Conservation (phyloP, 2,888 invertebrate genomes). For the Trilocha varians region DNA sequence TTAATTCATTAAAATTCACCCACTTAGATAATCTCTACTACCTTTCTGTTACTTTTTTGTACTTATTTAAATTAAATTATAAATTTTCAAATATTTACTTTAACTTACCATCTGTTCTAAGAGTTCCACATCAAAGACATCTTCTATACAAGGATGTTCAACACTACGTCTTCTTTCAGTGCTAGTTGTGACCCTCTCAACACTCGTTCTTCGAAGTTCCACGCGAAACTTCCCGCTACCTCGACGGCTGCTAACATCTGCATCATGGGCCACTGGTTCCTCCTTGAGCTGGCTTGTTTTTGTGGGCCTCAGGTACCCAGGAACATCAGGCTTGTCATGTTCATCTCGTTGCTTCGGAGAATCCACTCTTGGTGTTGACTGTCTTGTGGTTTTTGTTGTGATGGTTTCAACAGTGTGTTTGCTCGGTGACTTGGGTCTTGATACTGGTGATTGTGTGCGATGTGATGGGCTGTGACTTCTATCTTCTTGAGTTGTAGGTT, state of each 20-base stretch:
- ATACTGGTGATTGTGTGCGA: slow-evolving; percentile 31
- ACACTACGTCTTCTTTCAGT: slow-evolving; percentile 62
- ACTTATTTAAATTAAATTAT: neutral
- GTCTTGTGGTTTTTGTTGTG: slow-evolving; percentile 33
- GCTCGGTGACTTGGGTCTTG: slow-evolving; percentile 37
- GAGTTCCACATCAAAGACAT: slow-evolving; percentile 79
- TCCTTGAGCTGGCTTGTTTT: slow-evolving; percentile 55
- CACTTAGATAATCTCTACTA: too few relatives aligned
- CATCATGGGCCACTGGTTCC: slow-evolving; percentile 44
- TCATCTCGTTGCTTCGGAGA: slow-evolving; percentile 32
- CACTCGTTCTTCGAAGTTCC: slow-evolving; percentile 74
- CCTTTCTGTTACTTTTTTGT: too few relatives aligned
- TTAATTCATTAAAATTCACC: too few relatives aligned
- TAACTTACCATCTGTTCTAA: slow-evolving; percentile 80
- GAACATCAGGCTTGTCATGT: slow-evolving; percentile 35
- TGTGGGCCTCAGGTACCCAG: slow-evolving; percentile 50
- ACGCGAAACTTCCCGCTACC: slow-evolving; percentile 79
- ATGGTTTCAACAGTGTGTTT: slow-evolving; percentile 30
- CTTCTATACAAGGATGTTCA: slow-evolving; percentile 77
- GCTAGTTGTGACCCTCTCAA: slow-evolving; percentile 59
- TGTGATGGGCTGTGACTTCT: slow-evolving; percentile 33
- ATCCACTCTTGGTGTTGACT: slow-evolving; percentile 30
- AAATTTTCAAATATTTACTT: slow-evolving; percentile 10
- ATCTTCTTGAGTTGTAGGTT: slow-evolving; percentile 22
- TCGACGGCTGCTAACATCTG: slow-evolving; percentile 62